Evolutionary conservation across 2,888 invertebrate species (phyloP), one percentile per base, ranked within the genome.

Genomic region (Pasiphila rectangulata): DNA sequence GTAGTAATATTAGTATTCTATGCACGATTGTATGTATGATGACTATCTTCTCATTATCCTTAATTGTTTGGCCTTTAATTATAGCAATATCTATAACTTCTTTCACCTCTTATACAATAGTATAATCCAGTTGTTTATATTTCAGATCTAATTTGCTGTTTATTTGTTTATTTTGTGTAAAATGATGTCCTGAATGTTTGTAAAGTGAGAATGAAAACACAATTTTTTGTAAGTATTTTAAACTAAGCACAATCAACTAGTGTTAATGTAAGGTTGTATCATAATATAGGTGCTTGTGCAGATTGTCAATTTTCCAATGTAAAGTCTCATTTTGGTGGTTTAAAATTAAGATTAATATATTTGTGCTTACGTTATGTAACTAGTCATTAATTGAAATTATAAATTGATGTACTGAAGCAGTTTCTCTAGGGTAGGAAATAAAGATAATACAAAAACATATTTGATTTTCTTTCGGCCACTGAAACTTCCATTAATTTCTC

Each of bases 231-330:
- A 35, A 39, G 9, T 32, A 51, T 29, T 57, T 52, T 58, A 57
- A 55, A 63, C 56, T 65, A 68, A 68, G 64, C 64, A 67, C 62
- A 55, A 61, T 65, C 58, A 63, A 63, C 59, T 59, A 64, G 64
- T 71, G 60, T 64, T 30, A 82, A 74, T 71, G 66, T 82, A 81
- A 75, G 86, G 78, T 85, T 85, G 86, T 85, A 84, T 80, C 69
- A 79, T 68, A 80, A 74, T 37, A 72, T 87, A 87, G 86, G 87
- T 85, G 87, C 87, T 88, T 87, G 79, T 75, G 84, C 83, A 67
- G 74, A 80, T 78, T 70, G 87, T 87, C 87, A 87, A 88, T 87
- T 88, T 82, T 63, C 64, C 62, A 72, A 75, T 83, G 73, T 76
- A 77, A 77, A 78, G 72, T 68, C 70, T 76, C 69, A 65, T 69